phyloP scores from a whole-genome alignment of 2,113 vertebrate genomes.

The Litocranius walleri region DNA sequence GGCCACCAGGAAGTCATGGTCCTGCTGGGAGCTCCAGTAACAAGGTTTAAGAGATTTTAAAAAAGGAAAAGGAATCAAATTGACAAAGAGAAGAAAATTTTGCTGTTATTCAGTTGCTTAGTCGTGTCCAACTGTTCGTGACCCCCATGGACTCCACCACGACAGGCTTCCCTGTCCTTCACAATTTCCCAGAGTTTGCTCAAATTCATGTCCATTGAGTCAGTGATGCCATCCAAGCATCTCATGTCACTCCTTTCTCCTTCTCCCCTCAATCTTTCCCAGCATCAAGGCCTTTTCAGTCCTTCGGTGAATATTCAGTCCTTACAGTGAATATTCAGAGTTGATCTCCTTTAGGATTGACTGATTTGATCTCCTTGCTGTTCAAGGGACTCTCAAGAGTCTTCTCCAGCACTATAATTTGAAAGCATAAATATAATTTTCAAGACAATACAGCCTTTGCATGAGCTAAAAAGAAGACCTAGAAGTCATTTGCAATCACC shows the following conservation, averaged over 20 bases:
- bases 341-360: not conserved
- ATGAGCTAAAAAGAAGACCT: not conserved
- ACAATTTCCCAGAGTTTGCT: not conserved
- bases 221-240: not conserved
- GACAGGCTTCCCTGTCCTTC: not conserved
- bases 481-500: not conserved
- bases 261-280: not conserved
- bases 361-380: not conserved
- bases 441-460: conserved; percentile 21
- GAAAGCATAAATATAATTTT: conserved; percentile 33
- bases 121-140: not conserved
- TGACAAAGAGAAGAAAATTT: not conserved
- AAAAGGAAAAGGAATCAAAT: not conserved
- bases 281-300: not conserved
- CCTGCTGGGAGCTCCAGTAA: not conserved
- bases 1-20: not conserved
- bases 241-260: not conserved
- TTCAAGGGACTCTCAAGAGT: not conserved
- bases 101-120: not conserved
- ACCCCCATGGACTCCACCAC: not conserved
- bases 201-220: not conserved
- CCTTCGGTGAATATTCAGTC: not conserved
- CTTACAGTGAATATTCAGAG: not conserved
- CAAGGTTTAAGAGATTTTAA: not conserved
- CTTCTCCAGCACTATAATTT: not conserved